Percentiles rank a stretch among this genome's conserved stretches.
These are phyloP conservation scores for Chloroclysta siterata DNA, from an alignment of 2,888 invertebrate species.

Conservation along the genomic window DNA sequence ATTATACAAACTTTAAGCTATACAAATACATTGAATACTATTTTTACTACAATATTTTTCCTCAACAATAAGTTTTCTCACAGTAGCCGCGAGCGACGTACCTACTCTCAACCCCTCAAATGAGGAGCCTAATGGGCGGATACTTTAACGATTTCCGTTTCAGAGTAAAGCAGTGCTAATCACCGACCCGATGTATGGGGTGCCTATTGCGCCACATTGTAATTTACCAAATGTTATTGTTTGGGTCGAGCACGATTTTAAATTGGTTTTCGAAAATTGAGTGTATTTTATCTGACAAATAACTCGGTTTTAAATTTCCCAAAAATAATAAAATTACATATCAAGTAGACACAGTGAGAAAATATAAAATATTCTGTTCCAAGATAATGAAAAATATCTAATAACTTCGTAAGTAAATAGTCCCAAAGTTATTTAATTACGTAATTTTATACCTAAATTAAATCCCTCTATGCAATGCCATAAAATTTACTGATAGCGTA, in stretches of 20 bases:
- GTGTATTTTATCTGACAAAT: not conserved
- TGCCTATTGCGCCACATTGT: slow-evolving; percentile 34
- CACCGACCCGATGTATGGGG: slow-evolving; percentile 43
- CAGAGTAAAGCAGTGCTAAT: slow-evolving; percentile 58
- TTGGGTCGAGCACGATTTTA: slow-evolving; percentile 21
- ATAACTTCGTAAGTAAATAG: not conserved
- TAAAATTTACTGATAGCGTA: slow-evolving; percentile 30
- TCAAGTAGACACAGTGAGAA: too few relatives aligned
- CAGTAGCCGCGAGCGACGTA: slow-evolving; percentile 15
- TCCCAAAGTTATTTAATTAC: slow-evolving; percentile 3
- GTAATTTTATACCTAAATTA: slow-evolving; percentile 13
- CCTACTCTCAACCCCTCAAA: slow-evolving; percentile 28
- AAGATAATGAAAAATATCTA: too few relatives aligned
- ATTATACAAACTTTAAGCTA: too few relatives aligned
- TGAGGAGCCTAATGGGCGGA: slow-evolving; percentile 46
- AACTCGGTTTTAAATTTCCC: too few relatives aligned
- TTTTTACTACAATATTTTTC: slow-evolving; percentile 16
- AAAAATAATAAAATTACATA: too few relatives aligned
- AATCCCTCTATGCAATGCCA: slow-evolving; percentile 12
- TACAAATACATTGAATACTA: slow-evolving; percentile 15
- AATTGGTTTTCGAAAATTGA: slow-evolving; percentile 29
- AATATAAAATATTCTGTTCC: too few relatives aligned
- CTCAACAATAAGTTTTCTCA: slow-evolving; percentile 22
- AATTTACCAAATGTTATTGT: slow-evolving; percentile 37
- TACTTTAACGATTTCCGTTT: slow-evolving; percentile 56